Base-by-base conservation (phyloP, 2,888 invertebrate genomes). In the Chelonus formosanus region DNA sequence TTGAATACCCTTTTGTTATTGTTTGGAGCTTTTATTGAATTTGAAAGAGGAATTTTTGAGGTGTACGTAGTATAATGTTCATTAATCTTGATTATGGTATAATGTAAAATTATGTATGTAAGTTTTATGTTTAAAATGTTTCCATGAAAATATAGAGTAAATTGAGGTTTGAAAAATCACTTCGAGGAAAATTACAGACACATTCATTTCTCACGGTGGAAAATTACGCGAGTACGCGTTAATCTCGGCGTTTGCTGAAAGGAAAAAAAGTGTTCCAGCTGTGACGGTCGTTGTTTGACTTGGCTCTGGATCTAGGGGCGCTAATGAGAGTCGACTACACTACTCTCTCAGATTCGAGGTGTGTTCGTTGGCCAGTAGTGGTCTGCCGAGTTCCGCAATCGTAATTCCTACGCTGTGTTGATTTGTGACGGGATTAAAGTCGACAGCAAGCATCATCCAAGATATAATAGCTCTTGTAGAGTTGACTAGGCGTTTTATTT, bases 241-340 rank as follows among this genome's bases (percentile, higher is more conserved):
- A 10, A 45, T 43, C 10, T 5, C 40, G n/a, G 31, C 43, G 36
- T 7, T 40, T 60, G 10, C 31, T 35, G 6, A 52, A 52, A 34
- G 8, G 8, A 48, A 50, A 48, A 59, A 59, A 35, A 10, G 59
- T 61, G 61, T 50, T 43, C 32, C 40, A 50, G 20, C 48, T 59
- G 50, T 36, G 44, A 59, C 36, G 59, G 36, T 36, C 43, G 43
- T 35, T 59, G 50, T 59, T 59, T 59, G 59, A 59, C 59, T 59
- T 59, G 59, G 50, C 50, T 50, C 59, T 48, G 32, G 47, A 40
- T 59, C 32, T 20, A 20, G 40, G 10, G 36, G 59, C 59, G 40
- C 59, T 59, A 59, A 59, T 59, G 59, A 59, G 59, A 59, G 35
- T 50, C 59, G 50, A 50, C 50, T 59, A 59, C 40, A 59, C 31